phyloP scores from a whole-genome alignment of 2,888 invertebrate genomes.

The Lasioglossum vierecki region DNA sequence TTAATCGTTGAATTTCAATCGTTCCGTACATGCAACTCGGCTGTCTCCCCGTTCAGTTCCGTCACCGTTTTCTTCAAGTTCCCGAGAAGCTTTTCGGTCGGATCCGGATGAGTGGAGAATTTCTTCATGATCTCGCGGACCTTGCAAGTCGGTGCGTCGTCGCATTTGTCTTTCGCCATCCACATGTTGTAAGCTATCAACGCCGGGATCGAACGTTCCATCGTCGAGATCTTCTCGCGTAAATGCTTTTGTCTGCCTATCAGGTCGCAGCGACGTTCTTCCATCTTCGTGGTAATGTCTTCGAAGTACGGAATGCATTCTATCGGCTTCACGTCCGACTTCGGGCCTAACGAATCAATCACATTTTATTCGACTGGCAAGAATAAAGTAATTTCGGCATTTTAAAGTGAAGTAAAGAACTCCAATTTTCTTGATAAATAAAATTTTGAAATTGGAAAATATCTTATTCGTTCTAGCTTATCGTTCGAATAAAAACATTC shows the following conservation, averaged over 20 bases:
- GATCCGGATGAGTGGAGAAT: constrained; percentile 71
- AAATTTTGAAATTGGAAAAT: too few species aligned
- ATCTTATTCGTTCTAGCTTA: too few species aligned
- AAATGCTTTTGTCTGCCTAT: constrained; percentile 72
- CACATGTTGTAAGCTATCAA: constrained; percentile 77
- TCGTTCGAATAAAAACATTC: too few species aligned
- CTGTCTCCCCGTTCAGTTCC: constrained; percentile 74
- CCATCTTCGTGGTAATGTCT: constrained; percentile 68
- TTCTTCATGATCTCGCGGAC: constrained; percentile 75
- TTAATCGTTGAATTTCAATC: constrained; percentile 71
- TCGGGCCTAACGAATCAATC: constrained; percentile 48
- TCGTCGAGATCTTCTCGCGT: constrained; percentile 73
- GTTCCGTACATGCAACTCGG: constrained; percentile 80
- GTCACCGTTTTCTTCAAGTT: constrained; percentile 67
- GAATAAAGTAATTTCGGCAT: too few species aligned
- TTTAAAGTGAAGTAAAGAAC: too few species aligned
- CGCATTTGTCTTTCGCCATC: constrained; percentile 48
- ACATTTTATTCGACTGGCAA: too few species aligned
- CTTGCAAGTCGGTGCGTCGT: constrained; percentile 68
- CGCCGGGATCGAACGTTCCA: constrained; percentile 81
- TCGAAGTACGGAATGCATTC: constrained; percentile 57
- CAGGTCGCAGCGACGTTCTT: constrained; percentile 73
- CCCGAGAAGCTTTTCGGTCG: constrained; percentile 73
- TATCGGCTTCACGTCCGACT: constrained; percentile 56
- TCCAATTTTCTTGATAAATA: too few species aligned